Percentiles rank a stretch among this genome's conserved stretches.
Conservation (phyloP, 1,140 invertebrate species). For the Trachelipus rathkii region DNA sequence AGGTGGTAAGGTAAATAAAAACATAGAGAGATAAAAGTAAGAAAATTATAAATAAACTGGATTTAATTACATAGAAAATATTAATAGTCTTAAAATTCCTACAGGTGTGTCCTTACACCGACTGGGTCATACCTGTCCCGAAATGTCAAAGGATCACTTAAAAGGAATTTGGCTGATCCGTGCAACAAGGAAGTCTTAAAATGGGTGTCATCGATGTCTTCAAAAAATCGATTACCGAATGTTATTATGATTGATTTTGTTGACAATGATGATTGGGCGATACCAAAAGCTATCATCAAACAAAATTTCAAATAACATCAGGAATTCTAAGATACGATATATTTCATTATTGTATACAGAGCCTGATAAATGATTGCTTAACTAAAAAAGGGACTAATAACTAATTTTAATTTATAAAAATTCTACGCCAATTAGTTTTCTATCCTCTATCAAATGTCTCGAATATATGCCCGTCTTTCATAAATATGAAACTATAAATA, state of each 20-base stretch:
- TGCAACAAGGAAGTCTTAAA: conserved; percentile 20
- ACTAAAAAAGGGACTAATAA: no score
- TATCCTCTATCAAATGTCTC: no score
- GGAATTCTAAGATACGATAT: no score
- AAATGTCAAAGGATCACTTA: conserved; percentile 3
- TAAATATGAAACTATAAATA: no score
- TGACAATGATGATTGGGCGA: conserved; percentile 21
- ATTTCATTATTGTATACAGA: no score
- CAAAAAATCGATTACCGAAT: neutral
- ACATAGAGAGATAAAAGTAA: neutral
- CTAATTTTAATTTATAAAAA: no score
- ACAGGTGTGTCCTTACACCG: conserved; percentile 27
- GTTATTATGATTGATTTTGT: conserved; percentile 26
- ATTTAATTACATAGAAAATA: conserved; percentile 7
- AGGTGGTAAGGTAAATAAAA: neutral
- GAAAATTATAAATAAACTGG: neutral
- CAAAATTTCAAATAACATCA: neutral
- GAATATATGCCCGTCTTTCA: no score
- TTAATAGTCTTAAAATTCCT: neutral
- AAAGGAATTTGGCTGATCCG: conserved; percentile 23
- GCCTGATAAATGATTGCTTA: no score
- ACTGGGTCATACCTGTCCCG: neutral
- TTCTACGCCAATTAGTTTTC: no score
- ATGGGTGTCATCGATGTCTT: neutral
- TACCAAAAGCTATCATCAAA: conserved; percentile 19